Evolutionary conservation across 92 coral and sea anemone species (phyloP), one percentile per base, ranked within the genome.

Genomic region (Porites lobata): DNA sequence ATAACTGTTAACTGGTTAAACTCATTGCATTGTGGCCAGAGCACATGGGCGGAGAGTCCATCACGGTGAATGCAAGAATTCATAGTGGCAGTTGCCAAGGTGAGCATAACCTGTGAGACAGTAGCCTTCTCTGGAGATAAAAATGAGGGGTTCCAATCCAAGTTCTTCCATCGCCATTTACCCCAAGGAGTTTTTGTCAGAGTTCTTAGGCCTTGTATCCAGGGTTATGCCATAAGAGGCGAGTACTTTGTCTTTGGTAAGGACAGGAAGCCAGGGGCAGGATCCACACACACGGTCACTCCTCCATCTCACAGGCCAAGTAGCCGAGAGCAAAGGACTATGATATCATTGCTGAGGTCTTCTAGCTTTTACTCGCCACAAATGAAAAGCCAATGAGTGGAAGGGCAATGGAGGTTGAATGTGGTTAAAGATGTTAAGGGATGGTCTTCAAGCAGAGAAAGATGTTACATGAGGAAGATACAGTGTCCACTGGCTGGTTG

Each of bases 11-110:
- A 7, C 91, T 79, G 19, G 93, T 90, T 17, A 86, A 86, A 52
- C 75, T 90, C 83, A 81, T 78, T 86, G 24, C 87, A 69, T 59
- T 87, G 86, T 12, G 89, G 82, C 92, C 94, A 83, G 63, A 87
- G 57, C 38, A 87, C 86, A 9, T 65, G 76, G 57, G 82, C 63
- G 10, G 86, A 82, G 61, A 83, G 82, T 65, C 89, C 89, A 63
- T 87, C 86, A 14, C 70, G 54, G 52, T 77, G 20, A 29, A 89
- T 77, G 29, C 29, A 70, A 53, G 76, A 26, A 62, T 72, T 81
- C 9, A 11, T 70, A 66, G 50, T 81, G 11, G 82, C 82, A 8
- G 82, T 75, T 20, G 87, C 87, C 14, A 72, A 66, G 17, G 82
- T 76, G 9, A 81, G 82, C 21, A 82, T 72, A 38, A 73, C 61